A percentile compares a stretch with the other conserved stretches of the same genome.
phyloP scores from a whole-genome alignment of 92 coral and sea anemone species.

The Isaurus tuberculatus region DNA sequence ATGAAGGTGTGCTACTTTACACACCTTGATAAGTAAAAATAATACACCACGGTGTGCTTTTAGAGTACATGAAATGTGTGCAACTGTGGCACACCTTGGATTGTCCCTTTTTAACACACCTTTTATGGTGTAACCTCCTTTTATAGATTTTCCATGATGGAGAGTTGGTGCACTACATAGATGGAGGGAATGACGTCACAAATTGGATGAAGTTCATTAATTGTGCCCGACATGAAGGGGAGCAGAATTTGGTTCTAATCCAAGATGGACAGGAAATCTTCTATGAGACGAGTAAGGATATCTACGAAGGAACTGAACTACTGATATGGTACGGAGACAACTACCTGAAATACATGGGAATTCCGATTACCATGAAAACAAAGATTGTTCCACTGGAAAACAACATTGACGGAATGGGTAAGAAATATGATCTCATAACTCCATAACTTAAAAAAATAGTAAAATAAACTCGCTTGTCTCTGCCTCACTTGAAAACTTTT shows the following conservation, averaged over 20 bases:
- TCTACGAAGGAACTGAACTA: slow-evolving; percentile 90
- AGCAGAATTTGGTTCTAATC: slow-evolving; percentile 85
- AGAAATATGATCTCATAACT: background rate
- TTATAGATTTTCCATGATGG: slow-evolving; percentile 93
- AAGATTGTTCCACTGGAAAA: slow-evolving; percentile 59
- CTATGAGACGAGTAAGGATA: slow-evolving; percentile 81
- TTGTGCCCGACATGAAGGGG: slow-evolving; percentile 96
- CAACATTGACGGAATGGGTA: slow-evolving; percentile 42
- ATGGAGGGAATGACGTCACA: slow-evolving; percentile 81
- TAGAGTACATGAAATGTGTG: too few species aligned
- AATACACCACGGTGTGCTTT: too few species aligned
- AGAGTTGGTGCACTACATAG: slow-evolving; percentile 82
- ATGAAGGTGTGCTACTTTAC: too few species aligned
- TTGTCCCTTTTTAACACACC: background rate
- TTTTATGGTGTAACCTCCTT: background rate
- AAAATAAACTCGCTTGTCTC: too few species aligned
- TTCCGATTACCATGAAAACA: slow-evolving; percentile 96
- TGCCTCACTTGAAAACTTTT: too few species aligned
- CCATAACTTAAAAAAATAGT: too few species aligned
- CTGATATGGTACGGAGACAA: slow-evolving; percentile 96
- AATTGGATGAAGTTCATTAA: slow-evolving; percentile 97
- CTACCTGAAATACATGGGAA: slow-evolving; percentile 97
- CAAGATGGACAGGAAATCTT: slow-evolving; percentile 91
- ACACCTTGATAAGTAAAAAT: too few species aligned
- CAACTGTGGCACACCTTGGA: too few species aligned